Base-by-base conservation (phyloP, 2,888 invertebrate species). In the Acanthococcus lagerstroemiae region DNA sequence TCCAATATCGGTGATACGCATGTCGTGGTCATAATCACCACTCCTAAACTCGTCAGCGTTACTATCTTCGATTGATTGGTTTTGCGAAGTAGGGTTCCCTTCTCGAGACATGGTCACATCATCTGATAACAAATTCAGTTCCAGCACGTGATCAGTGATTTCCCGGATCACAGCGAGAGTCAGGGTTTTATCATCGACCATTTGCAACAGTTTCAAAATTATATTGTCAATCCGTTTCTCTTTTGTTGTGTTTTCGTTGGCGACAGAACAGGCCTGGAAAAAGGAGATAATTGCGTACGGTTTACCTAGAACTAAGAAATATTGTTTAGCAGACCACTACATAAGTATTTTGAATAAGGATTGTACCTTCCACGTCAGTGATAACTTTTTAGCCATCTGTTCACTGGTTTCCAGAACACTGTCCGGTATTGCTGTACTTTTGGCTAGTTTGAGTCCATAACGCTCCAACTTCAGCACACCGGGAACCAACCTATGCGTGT, bases 401-500 rank as follows among this genome's bases (percentile, higher is more conserved):
- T 57, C 27, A 21, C 67, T 67, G 24, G 60, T 27, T 56, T 79
- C 75, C 0, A 84, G 76, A 3, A 83, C 79, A n/a, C 77, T 74
- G 68, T 78, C 75, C 0, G 86, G 85, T 71, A 86, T 77, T 69
- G 82, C 79, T 0, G 82, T 82, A 70, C 80, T 80, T 68, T 81
- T 77, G 1, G 86, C 85, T 56, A 87, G 75, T 25, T 81, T 78
- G 26, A 88, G 76, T 0, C 88, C 88, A 72, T 89, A 88, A 68
- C 82, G 77, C 69, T 82, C 78, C 3, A 85, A 75, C 12, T 77
- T 75, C 0, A 83, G 83, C 0, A 82, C 75, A 4, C 88, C 88
- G 0, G 77, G 75, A 66, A 80, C 78, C 26, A 88, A 73, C 71
- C 79, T 81, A 71, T 87, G 84, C 24, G 83, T 82, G 71, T 84